These are phyloP conservation scores for Sebastes taczanowskii DNA, from an alignment of 2,797 vertebrate species.

Conservation along the genomic window DNA sequence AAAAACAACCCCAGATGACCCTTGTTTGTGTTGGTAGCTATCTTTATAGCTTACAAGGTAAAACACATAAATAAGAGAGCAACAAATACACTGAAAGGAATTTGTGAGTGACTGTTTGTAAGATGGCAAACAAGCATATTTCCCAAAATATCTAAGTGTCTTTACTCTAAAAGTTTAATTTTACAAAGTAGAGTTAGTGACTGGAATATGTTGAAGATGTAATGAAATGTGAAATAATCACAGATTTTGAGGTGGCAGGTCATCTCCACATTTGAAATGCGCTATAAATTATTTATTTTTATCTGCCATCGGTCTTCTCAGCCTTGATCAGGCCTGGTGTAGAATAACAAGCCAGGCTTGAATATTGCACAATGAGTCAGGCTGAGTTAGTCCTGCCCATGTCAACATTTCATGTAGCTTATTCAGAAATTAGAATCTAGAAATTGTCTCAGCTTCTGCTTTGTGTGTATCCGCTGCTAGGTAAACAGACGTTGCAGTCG, in stretches of 20 bases:
- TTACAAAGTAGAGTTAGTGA: not conserved
- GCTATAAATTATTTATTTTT: not conserved
- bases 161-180: not conserved
- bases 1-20: not conserved
- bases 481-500: not conserved
- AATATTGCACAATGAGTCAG: not conserved
- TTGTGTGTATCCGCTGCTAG: slow-evolving; percentile 17
- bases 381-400: not conserved
- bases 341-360: not conserved
- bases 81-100: not conserved
- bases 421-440: slow-evolving; percentile 3
- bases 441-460: not conserved
- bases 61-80: not conserved
- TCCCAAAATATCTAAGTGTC: not conserved
- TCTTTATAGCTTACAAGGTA: not conserved
- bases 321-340: slow-evolving; percentile 5
- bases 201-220: not conserved
- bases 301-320: not conserved
- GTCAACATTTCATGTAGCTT: not conserved
- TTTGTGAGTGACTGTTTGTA: not conserved
- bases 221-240: not conserved
- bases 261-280: not conserved
- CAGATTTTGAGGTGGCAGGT: too few species aligned
- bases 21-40: not conserved
- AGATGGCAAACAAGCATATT: not conserved